A percentile compares a stretch with the other conserved stretches of the same genome.
Conservation (phyloP, 2,797 vertebrate species). For the Coracias cyanogaster region DNA sequence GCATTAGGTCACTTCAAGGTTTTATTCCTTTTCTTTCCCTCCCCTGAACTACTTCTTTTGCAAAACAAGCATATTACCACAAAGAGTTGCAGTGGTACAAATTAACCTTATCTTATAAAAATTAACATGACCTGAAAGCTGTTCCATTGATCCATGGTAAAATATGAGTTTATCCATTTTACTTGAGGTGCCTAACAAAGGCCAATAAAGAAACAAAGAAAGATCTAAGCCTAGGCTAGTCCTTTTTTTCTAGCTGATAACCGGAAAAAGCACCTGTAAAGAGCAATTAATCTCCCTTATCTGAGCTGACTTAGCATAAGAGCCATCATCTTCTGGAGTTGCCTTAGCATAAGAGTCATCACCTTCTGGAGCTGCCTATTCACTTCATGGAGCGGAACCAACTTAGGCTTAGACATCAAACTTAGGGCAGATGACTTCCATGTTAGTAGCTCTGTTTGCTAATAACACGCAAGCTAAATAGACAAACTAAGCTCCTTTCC, state of each 20-base stretch:
- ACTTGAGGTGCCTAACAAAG: not conserved
- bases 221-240: not conserved
- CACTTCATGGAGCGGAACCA: not conserved
- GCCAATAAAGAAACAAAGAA: conserved; percentile 11
- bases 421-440: not conserved
- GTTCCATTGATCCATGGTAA: not conserved
- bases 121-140: not conserved
- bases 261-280: not conserved
- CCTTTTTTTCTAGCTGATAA: not conserved
- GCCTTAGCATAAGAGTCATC: not conserved
- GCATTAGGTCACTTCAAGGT: not conserved
- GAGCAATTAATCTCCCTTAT: conserved; percentile 44
- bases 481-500: not conserved
- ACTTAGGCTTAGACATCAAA: not conserved
- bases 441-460: not conserved
- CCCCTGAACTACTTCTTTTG: not conserved
- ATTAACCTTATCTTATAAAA: conserved; percentile 8
- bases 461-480: not conserved
- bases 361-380: not conserved
- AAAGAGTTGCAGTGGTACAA: not conserved
- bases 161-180: not conserved
- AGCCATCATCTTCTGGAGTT: not conserved
- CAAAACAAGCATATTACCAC: not conserved
- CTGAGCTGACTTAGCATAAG: conserved; percentile 9
- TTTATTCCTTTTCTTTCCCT: not conserved